Base-by-base conservation (phyloP, 1,140 invertebrate species). In the Macrocentrus cingulum region DNA sequence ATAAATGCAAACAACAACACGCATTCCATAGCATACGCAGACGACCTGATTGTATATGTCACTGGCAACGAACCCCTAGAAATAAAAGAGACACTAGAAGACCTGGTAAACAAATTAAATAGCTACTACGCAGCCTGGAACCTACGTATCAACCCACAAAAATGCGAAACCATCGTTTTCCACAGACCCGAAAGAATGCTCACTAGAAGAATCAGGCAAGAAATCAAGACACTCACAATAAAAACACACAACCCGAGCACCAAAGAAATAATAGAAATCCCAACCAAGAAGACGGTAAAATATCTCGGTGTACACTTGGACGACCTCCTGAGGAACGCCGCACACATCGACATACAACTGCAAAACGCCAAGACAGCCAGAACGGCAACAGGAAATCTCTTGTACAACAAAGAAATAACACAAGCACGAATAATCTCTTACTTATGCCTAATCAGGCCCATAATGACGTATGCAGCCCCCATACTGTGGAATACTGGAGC, bases 351-450 rank as follows among this genome's bases (percentile, higher is more conserved):
- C 1, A 44, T 41, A 0, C 48, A 59, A 44, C 18, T 52, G 7
- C 7, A 1, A n/a, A 59, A 59, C 42, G 56, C 46, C 15, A 53
- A 22, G 41, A 58, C 32, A 18, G 45, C 39, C 22, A 41, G 0
- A 7, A 48, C 19, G 44, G 32, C 34, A 50, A 58, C 13, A 39
- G 36, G 13, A 39, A 39, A 65, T 32, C 67, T 68, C 25, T 56
- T 61, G 7, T 54, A 57, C 0, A 42, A 34, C 5, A 13, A 36
- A 1, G 13, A 68, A 13, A 29, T 54, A 19, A 53, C 32, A 15
- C 61, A 44, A 60, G 58, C 55, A 0, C 67, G 68, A 64, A 52
- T 65, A 0, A 65, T 66, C 1, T 67, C 64, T 20, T 67, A 68
- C 34, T 18, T 49, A 5, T 9, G 52, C 1, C 36, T 70, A 2